phyloP scores from a whole-genome alignment of 2,113 vertebrate species.

The Elanus axillaris region DNA sequence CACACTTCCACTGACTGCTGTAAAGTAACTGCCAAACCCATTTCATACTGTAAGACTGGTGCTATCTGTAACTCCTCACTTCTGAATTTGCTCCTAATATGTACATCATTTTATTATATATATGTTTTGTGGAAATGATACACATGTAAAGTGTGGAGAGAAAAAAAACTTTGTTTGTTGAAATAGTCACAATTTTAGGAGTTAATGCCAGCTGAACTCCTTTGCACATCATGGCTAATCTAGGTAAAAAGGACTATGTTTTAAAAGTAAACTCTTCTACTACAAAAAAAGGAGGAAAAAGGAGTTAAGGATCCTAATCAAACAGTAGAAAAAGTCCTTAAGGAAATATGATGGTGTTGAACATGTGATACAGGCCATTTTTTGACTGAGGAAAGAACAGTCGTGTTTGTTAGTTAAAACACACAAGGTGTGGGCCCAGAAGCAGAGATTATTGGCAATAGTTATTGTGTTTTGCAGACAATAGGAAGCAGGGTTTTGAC shows the following conservation, averaged over 20 bases:
- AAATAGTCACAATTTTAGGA: not conserved
- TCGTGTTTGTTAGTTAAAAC: not conserved
- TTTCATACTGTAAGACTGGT: not conserved
- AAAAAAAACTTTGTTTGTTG: not conserved
- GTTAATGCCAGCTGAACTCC: not conserved
- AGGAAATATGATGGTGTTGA: not conserved
- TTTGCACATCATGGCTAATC: not conserved
- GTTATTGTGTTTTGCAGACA: not conserved
- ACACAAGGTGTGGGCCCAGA: not conserved
- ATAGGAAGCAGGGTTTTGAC: slow-evolving; percentile 12
- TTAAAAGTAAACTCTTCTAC: not conserved
- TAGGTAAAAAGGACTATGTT: not conserved
- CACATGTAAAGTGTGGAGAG: not conserved
- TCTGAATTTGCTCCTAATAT: not conserved
- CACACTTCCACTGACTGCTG: not conserved
- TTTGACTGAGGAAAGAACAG: not conserved
- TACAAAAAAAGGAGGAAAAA: not conserved
- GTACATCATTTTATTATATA: not conserved
- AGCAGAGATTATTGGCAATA: not conserved
- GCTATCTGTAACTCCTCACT: not conserved
- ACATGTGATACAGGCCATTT: not conserved
- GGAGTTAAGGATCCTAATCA: not conserved
- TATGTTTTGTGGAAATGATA: not conserved
- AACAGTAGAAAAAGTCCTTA: not conserved
- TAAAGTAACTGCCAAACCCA: not conserved